A percentile compares a stretch with the other conserved stretches of the same genome.
Evolutionary conservation across 2,113 vertebrate genomes (phyloP).

Genomic region (Aegypius monachus): DNA sequence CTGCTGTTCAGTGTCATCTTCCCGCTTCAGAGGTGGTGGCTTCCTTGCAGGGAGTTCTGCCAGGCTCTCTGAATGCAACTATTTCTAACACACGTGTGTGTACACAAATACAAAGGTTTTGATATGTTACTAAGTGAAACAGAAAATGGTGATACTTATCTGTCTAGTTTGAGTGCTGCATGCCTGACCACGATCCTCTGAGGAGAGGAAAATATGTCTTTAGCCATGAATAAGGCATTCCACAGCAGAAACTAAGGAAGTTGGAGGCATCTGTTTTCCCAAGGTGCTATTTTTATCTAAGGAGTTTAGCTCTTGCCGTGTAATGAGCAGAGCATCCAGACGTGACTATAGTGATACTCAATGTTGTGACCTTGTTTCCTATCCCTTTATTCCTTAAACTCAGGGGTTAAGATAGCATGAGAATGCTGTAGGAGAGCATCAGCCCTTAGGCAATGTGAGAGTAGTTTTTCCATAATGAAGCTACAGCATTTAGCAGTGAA

Average conservation of each 20-base stretch:
- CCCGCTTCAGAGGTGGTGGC: background rate
- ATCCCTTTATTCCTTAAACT: background rate
- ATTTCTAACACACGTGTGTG: accelerated
- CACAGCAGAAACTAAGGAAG: background rate
- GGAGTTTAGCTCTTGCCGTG: background rate
- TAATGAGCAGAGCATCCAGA: background rate
- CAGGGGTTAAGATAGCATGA: background rate
- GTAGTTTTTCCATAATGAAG: background rate
- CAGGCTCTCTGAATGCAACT: accelerated
- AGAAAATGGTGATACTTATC: background rate
- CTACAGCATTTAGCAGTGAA: background rate
- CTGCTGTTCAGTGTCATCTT: background rate
- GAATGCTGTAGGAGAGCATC: background rate
- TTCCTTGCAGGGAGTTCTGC: background rate
- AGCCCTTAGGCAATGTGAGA: background rate
- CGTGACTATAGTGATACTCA: accelerated
- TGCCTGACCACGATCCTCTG: background rate
- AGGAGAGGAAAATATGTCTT: background rate
- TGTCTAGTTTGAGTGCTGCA: background rate
- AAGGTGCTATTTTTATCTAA: accelerated
- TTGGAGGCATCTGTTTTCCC: background rate
- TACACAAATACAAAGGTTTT: background rate
- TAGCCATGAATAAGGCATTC: background rate
- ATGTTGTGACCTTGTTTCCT: background rate
- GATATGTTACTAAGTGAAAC: accelerated